Conservation (phyloP, 2,888 invertebrate species). For the Harpalus rubripes region DNA sequence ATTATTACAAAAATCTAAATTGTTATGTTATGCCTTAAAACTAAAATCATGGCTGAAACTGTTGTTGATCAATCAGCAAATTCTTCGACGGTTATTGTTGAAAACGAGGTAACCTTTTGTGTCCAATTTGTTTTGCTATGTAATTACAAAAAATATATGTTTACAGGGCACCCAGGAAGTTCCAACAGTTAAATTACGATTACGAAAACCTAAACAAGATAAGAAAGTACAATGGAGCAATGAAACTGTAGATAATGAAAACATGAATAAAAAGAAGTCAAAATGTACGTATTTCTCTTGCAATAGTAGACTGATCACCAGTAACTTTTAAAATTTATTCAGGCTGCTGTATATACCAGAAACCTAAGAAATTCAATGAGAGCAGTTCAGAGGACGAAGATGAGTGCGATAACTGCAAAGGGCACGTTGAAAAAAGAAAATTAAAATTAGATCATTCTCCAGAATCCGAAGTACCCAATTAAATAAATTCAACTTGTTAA, state of each 20-base stretch:
- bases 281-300: conserved; percentile 86
- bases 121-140: background rate
- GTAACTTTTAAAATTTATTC: conserved; percentile 68
- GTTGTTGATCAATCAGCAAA: conserved; percentile 61
- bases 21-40: conserved; percentile 32
- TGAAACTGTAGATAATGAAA: conserved; percentile 96
- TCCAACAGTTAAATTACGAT: conserved; percentile 82
- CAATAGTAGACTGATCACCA: conserved; percentile 17
- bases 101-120: conserved; percentile 32
- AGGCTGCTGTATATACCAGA: conserved; percentile 97
- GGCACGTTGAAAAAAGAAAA: conserved; percentile 85
- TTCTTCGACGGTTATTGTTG: conserved; percentile 57
- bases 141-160: conserved; percentile 60
- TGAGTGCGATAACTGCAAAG: conserved; percentile 93
- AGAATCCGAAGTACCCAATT: conserved; percentile 17
- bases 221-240: conserved; percentile 94
- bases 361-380: conserved; percentile 93
- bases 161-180: conserved; percentile 75
- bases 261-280: conserved; percentile 97
- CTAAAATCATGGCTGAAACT: conserved; percentile 57
- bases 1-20: conserved; percentile 15
- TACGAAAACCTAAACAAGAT: conserved; percentile 84
- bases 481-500: background rate
- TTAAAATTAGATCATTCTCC: conserved; percentile 63
- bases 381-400: conserved; percentile 91